phyloP scores from a whole-genome alignment of 2,113 vertebrate genomes.

The Aegotheles bennettii region DNA sequence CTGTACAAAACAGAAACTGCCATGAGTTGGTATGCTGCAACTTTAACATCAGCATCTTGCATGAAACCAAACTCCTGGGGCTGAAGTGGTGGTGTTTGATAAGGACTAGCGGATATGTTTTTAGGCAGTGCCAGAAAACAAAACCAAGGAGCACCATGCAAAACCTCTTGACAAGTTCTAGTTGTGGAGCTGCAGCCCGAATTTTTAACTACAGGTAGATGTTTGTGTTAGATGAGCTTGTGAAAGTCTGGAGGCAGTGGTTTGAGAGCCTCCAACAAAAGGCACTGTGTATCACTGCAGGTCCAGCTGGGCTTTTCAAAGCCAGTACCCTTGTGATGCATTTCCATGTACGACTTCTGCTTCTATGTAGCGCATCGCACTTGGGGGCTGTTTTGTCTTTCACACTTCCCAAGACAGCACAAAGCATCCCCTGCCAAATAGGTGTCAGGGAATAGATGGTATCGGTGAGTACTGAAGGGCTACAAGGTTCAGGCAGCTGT shows the following conservation, averaged over 20 bases:
- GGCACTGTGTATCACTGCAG: accelerated
- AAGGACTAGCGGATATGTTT: background rate
- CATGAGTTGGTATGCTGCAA: background rate
- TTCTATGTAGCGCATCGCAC: accelerated
- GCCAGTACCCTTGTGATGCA: background rate
- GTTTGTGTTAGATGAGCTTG: background rate
- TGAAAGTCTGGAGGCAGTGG: background rate
- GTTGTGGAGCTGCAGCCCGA: background rate
- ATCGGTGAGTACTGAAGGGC: background rate
- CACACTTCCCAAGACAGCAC: background rate
- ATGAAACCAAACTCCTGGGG: background rate
- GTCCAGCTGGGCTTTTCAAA: background rate
- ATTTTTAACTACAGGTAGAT: background rate
- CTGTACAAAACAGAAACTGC: background rate
- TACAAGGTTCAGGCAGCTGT: background rate
- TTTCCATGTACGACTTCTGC: background rate
- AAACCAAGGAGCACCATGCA: background rate
- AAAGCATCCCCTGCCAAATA: background rate
- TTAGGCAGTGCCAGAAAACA: background rate
- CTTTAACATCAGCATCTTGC: background rate
- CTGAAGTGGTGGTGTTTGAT: background rate
- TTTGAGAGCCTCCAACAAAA: background rate
- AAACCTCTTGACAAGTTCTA: background rate
- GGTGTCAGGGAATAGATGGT: background rate
- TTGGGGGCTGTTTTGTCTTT: background rate